A percentile compares a stretch with the other conserved stretches of the same genome.
Conservation (phyloP, 2,113 vertebrate genomes). For the Pithys albifrons region DNA sequence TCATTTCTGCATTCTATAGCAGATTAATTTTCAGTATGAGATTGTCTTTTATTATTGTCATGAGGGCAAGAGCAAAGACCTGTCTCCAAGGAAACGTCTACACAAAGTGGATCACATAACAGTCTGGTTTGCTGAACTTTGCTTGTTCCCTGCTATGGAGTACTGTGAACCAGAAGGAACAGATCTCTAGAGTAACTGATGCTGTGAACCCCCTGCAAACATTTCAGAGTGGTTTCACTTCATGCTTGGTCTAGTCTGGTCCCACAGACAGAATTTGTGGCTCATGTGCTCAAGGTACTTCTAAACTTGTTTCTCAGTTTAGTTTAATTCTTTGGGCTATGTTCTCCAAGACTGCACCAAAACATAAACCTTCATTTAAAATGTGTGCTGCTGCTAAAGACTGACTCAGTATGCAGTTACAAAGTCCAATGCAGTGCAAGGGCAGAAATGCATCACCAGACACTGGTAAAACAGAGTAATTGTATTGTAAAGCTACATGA, state of each 20-base stretch:
- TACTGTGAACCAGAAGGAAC: background rate
- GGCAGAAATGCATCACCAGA: background rate
- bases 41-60: background rate
- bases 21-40: background rate
- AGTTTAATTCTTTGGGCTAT: background rate
- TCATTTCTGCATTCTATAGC: slow-evolving; percentile 32
- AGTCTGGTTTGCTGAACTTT: background rate
- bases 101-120: background rate
- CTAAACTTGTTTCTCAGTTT: background rate
- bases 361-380: background rate
- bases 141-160: background rate
- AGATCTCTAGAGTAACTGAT: background rate
- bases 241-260: background rate
- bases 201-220: background rate
- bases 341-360: background rate
- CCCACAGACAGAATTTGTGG: background rate
- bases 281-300: background rate
- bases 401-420: background rate
- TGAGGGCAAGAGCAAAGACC: background rate
- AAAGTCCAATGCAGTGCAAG: background rate
- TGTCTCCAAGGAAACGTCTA: background rate
- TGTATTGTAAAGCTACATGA: background rate
- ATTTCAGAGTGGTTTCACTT: background rate
- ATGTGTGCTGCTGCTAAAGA: background rate
- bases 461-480: background rate